Percentiles rank a stretch among this genome's conserved stretches.
phyloP scores from a whole-genome alignment of 1,140 invertebrate genomes.

The Papilio polyxenes region DNA sequence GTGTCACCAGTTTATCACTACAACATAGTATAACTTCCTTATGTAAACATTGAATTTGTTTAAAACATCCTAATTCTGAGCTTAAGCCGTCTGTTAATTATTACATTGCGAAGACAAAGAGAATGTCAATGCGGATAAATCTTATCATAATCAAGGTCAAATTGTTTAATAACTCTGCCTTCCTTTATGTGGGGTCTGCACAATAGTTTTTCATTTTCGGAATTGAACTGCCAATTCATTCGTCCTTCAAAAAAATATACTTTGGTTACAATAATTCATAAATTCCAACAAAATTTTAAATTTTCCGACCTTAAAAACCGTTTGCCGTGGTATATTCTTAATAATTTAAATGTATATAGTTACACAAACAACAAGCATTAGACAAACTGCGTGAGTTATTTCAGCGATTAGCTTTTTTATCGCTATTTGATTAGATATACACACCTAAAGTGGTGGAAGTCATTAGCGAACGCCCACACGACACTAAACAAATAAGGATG shows the following conservation, averaged over 20 bases:
- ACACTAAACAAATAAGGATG: conserved; percentile 29
- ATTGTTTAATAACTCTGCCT: neutral
- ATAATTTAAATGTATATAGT: neutral
- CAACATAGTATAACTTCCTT: conserved; percentile 7
- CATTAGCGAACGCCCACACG: conserved; percentile 34
- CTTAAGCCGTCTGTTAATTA: neutral
- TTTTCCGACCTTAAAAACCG: neutral
- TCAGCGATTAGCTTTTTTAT: conserved; percentile 11
- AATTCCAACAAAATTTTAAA: neutral
- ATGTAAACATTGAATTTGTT: conserved; percentile 13
- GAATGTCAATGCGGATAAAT: neutral
- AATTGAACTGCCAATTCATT: neutral
- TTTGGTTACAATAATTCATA: neutral
- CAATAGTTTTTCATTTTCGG: neutral
- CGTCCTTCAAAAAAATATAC: neutral
- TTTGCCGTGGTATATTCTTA: neutral
- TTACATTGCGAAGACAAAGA: neutral
- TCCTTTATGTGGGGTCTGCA: neutral
- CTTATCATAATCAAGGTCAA: neutral
- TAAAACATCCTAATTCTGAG: neutral
- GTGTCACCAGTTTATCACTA: conserved; percentile 14
- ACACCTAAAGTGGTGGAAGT: conserved; percentile 30
- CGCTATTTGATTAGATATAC: conserved; percentile 25
- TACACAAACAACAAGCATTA: conserved; percentile 1
- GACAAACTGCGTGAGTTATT: conserved; percentile 13